Conservation (phyloP, 2,888 invertebrate genomes). For the Polymixis lichenea region DNA sequence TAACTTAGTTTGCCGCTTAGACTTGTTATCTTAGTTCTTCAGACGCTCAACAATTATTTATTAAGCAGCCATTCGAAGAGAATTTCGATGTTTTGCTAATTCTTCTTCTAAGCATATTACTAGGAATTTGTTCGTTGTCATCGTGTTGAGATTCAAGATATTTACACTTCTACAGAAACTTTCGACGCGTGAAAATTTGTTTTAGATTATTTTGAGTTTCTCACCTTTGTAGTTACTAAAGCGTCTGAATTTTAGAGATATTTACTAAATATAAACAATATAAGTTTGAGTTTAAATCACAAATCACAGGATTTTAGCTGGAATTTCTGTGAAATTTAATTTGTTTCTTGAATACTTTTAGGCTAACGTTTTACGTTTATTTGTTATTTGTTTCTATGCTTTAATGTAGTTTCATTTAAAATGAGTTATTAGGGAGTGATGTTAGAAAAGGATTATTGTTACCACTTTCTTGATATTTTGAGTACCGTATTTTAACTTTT, state of each 20-base stretch:
- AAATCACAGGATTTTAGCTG: background rate
- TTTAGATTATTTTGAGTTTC: slow-evolving; percentile 15
- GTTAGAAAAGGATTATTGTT: background rate
- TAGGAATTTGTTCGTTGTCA: slow-evolving; percentile 28
- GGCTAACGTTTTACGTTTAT: no score
- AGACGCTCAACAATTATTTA: slow-evolving; percentile 80
- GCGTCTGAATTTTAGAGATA: slow-evolving; percentile 34
- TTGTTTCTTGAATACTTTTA: slow-evolving; percentile 23
- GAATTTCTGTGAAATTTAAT: slow-evolving; percentile 9
- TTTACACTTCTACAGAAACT: slow-evolving; percentile 12
- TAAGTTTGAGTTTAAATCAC: slow-evolving; percentile 7
- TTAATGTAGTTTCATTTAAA: background rate
- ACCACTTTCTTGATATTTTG: background rate
- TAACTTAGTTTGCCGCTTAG: slow-evolving; percentile 79
- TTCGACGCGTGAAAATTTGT: slow-evolving; percentile 30
- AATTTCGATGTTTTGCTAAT: slow-evolving; percentile 75
- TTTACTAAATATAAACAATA: slow-evolving; percentile 16
- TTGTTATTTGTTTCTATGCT: background rate
- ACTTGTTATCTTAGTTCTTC: slow-evolving; percentile 85
- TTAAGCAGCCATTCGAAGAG: slow-evolving; percentile 74
- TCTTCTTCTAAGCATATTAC: slow-evolving; percentile 56
- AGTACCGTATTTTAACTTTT: background rate
- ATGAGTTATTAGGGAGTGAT: background rate
- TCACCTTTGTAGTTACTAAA: slow-evolving; percentile 12
- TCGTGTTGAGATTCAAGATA: slow-evolving; percentile 3